A percentile compares a stretch with the other conserved stretches of the same genome.
Conservation (phyloP, 2,888 invertebrate species). For the Acanthopleura granulata region DNA sequence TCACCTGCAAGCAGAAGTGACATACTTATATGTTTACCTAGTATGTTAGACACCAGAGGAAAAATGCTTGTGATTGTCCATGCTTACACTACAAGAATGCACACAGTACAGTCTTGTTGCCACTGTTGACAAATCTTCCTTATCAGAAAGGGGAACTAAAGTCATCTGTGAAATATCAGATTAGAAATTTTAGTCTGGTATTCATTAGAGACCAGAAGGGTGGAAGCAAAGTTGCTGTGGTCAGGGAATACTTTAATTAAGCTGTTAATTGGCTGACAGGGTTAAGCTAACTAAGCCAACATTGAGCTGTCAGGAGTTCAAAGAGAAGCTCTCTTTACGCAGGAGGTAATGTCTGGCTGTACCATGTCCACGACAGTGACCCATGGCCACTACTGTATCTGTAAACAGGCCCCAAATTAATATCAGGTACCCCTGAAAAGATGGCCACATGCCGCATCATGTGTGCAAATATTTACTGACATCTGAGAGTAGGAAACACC, state of each 20-base stretch:
- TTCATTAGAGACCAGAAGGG: not conserved
- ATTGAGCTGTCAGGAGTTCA: not conserved
- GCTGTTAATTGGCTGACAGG: slow-evolving; percentile 5
- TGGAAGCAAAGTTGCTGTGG: not conserved
- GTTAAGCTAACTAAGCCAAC: not conserved
- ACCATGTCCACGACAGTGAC: not conserved
- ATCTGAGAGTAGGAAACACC: not conserved
- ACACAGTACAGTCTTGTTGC: too few species aligned
- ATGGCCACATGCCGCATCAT: not conserved
- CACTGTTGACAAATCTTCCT: too few species aligned
- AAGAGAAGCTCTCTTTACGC: not conserved
- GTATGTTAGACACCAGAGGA: too few species aligned
- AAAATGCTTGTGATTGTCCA: too few species aligned
- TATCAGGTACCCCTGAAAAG: slow-evolving; percentile 1
- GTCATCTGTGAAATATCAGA: not conserved
- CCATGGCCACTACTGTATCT: slow-evolving; percentile 13
- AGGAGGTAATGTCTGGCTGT: not conserved
- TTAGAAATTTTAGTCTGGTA: not conserved
- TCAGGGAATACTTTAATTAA: not conserved
- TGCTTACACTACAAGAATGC: too few species aligned
- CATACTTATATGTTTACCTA: too few species aligned
- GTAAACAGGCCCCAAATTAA: slow-evolving; percentile 11
- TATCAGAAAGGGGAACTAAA: too few species aligned
- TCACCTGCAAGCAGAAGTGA: too few species aligned
- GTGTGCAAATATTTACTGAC: slow-evolving; percentile 11